These are phyloP conservation scores for Poecilia picta DNA, from an alignment of 2,797 vertebrate genomes.

Conservation along the genomic window DNA sequence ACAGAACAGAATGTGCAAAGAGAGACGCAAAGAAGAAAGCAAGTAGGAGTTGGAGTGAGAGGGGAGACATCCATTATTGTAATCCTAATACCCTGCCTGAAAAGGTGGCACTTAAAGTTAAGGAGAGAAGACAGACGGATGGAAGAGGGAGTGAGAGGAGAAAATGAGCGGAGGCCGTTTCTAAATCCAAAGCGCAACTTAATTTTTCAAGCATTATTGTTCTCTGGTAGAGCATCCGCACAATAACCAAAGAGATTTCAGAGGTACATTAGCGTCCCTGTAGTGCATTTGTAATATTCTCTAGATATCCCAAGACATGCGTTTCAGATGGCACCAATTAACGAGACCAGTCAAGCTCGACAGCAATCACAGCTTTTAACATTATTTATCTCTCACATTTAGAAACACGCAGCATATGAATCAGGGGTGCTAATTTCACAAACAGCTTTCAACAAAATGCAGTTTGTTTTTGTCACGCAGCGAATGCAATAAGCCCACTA, in stretches of 20 bases:
- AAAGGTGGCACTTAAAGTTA: conserved; percentile 59
- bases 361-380: conserved; percentile 41
- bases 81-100: conserved; percentile 72
- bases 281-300: conserved; percentile 51
- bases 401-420: conserved; percentile 28
- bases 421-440: conserved; percentile 33
- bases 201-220: conserved; percentile 70
- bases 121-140: conserved; percentile 31
- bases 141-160: conserved; percentile 4
- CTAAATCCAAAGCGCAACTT: conserved; percentile 63
- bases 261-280: conserved; percentile 40
- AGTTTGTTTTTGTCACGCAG: conserved; percentile 22
- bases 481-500: conserved; percentile 34
- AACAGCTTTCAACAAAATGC: conserved; percentile 24
- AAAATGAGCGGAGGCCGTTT: conserved; percentile 41
- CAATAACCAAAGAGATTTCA: conserved; percentile 59
- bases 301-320: conserved; percentile 41
- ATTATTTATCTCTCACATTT: conserved; percentile 41
- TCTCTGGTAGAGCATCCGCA: conserved; percentile 48
- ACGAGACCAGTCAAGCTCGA: conserved; percentile 32
- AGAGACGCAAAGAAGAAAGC: conserved; percentile 46
- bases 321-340: conserved; percentile 57
- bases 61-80: conserved; percentile 67
- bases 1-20: conserved; percentile 70
- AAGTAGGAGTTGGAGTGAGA: conserved; percentile 41